Evolutionary conservation across 2,888 invertebrate species (phyloP).

Genomic region (Hedya salicella): DNA sequence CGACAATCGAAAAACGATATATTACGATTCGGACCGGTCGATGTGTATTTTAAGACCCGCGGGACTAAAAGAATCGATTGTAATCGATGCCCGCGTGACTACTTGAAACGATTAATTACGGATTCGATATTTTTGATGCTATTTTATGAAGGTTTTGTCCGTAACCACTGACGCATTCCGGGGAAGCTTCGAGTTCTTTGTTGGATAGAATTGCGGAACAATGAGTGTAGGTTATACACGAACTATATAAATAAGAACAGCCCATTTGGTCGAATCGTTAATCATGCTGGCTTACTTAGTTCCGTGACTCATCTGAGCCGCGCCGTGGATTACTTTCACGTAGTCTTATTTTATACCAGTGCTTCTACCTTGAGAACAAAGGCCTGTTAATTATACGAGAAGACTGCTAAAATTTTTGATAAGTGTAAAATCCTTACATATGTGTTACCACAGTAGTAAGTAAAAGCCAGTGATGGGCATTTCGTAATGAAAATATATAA

Average conservation of each 20-base stretch:
- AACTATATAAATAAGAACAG: constrained; percentile 22
- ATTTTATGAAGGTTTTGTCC: constrained; percentile 39
- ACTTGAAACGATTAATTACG: constrained; percentile 53
- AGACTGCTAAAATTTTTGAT: not conserved
- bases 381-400: not conserved
- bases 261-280: constrained; percentile 23
- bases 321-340: constrained; percentile 18
- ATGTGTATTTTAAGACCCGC: constrained; percentile 74
- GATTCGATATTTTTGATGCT: constrained; percentile 54
- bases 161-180: constrained; percentile 35
- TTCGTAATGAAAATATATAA: too few relatives aligned
- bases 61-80: constrained; percentile 59
- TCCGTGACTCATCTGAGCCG: constrained; percentile 22
- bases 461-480: too few relatives aligned
- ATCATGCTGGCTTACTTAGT: constrained; percentile 30
- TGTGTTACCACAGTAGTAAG: too few relatives aligned
- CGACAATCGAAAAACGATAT: constrained; percentile 72
- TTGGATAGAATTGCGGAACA: constrained; percentile 28
- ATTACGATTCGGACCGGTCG: constrained; percentile 59
- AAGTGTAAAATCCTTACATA: not conserved
- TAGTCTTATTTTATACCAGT: constrained; percentile 2
- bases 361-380: constrained; percentile 5
- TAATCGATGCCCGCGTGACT: constrained; percentile 68
- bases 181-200: constrained; percentile 31
- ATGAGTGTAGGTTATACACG: constrained; percentile 21